Evolutionary conservation across 2,888 invertebrate species (phyloP), one percentile per base, ranked within the genome.

Genomic region (Orthosia incerta): DNA sequence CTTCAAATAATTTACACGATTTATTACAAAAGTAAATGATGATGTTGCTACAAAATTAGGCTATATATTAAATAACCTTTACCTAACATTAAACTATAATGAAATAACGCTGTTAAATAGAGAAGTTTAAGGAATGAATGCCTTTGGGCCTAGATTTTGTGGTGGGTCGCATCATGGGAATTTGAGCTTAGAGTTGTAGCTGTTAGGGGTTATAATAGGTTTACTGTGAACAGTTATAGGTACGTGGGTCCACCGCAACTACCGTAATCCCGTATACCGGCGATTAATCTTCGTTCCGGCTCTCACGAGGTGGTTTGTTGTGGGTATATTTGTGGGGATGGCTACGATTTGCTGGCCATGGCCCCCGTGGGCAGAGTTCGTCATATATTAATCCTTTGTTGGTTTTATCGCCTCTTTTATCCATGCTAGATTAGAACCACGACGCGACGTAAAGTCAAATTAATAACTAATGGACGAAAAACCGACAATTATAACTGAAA

Each of bases 261-360:
- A 91, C 90, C 89, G 92, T 93, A 93, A 94, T 93, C 92, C 92
- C 90, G 93, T 90, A 91, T 89, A 90, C 91, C 92, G 90, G 87
- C 93, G 91, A 94, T 94, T 94, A 94, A 94, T 94, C 94, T 94
- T 94, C 93, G 93, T 94, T 94, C 89, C 91, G 89, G 91, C 93
- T 92, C 93, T 93, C 93, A 93, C 93, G 94, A 93, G 94, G 93
- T 93, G 93, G 93, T 94, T 93, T 93, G 94, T 93, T 94, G 91
- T 90, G 93, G 94, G 93, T 93, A 91, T 93, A 95, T 94, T 94
- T 93, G 94, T 93, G 94, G 94, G 93, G 91, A 93, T 92, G 89
- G 92, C 92, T 90, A 90, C 92, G 92, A 94, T 94, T 94, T 94
- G 93, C 92, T 90, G 90, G 90, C 91, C 93, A 92, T 90, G 88